Base-by-base conservation (phyloP, 1,140 invertebrate genomes). In the Anadara kagoshimensis region DNA sequence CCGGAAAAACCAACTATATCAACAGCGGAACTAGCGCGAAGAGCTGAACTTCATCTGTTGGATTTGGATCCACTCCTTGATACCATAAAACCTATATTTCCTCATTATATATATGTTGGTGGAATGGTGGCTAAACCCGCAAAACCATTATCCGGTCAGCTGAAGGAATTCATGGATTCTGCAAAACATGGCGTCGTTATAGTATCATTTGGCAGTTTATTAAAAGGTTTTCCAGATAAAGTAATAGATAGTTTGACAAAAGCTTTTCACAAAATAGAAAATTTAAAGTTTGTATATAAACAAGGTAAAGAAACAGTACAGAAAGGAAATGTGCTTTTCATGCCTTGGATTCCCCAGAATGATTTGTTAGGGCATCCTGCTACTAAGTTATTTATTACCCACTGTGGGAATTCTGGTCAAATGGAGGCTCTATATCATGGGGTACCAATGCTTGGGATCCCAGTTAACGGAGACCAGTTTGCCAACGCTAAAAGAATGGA, bases 391-490 rank as follows among this genome's bases (percentile, higher is more conserved):
- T 80, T 84, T 22, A 76, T 84, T 16, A 81, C 77, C 1, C 80
- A 84, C 49, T 84, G 83, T 63, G 81, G 81, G 5, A 76, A 70
- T 8, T 79, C 77, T 57, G 73, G 78, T 16, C 61, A 75, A 26
- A 79, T 77, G 57, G 83, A 84, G 53, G 78, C 78, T 22, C 51
- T 81, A 14, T 83, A 73, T 67, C 74, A 81, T 68, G 83, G 76
- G 0, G 72, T 84, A n/a, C 83, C 83, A 16, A 71, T 84, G 62
- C 51, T 96, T 10, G 91, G 92, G 8, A 92, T 95, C 78, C 94
- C 94, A 5, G 85, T 95, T 67, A 91, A 92, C 63, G 93, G 91
- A 1, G 94, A 95, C 75, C 93, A 94, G 79, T 78, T 75, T 11
- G 86, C 87, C 14, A 92, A 92, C 81, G 74, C 75, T 47, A 20